Percentiles rank a stretch among this genome's conserved stretches.
phyloP scores from a whole-genome alignment of 1,140 invertebrate genomes.

The Nylanderia fulva region DNA sequence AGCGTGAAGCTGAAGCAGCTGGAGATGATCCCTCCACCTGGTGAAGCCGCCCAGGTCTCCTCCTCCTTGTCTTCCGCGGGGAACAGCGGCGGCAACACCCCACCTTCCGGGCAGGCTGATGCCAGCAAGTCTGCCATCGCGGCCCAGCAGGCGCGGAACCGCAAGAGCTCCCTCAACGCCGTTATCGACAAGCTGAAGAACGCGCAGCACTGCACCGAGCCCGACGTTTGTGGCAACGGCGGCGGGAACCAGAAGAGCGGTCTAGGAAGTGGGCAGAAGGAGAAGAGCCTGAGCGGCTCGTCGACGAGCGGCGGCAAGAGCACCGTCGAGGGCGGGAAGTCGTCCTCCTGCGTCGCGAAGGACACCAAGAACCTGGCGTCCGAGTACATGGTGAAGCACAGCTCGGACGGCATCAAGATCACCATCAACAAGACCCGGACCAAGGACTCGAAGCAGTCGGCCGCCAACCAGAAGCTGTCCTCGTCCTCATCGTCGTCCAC shows the following conservation, averaged over 20 bases:
- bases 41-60: slow-evolving; percentile 18
- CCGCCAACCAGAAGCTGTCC: slow-evolving; percentile 81
- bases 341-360: slow-evolving; percentile 81
- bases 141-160: slow-evolving; percentile 87
- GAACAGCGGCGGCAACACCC: slow-evolving; percentile 80
- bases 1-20: slow-evolving; percentile 89
- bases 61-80: slow-evolving; percentile 60
- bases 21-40: slow-evolving; percentile 86
- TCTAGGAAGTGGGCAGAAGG: slow-evolving; percentile 77
- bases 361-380: slow-evolving; percentile 89
- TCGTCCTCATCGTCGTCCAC: slow-evolving; percentile 38
- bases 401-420: slow-evolving; percentile 94
- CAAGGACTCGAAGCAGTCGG: slow-evolving; percentile 87
- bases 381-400: slow-evolving; percentile 95
- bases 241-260: slow-evolving; percentile 84
- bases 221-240: slow-evolving; percentile 74
- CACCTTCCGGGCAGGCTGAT: slow-evolving; percentile 87
- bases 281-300: slow-evolving; percentile 70
- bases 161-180: slow-evolving; percentile 93
- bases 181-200: slow-evolving; percentile 95
- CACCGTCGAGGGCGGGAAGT: slow-evolving; percentile 85
- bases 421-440: slow-evolving; percentile 95
- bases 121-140: slow-evolving; percentile 85
- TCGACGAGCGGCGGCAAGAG: slow-evolving; percentile 74
- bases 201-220: slow-evolving; percentile 88